Evolutionary conservation across 2,113 vertebrate genomes (phyloP).

Genomic region (Calypte anna): DNA sequence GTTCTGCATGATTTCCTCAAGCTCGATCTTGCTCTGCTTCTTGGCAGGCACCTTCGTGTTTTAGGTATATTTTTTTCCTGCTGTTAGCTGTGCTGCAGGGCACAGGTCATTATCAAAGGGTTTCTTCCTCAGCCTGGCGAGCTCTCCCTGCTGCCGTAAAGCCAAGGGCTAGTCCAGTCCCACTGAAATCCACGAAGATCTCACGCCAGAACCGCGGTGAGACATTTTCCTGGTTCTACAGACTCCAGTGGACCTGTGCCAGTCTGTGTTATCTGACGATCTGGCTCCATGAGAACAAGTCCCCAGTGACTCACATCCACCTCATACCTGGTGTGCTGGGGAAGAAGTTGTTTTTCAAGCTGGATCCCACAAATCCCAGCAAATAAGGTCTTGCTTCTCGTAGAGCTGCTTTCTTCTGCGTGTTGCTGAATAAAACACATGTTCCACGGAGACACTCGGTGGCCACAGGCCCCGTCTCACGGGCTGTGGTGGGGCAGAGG

Average conservation of each 20-base stretch:
- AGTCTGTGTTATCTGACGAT: background rate
- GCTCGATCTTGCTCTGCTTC: background rate
- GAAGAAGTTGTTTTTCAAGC: background rate
- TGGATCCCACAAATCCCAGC: background rate
- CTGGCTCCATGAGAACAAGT: background rate
- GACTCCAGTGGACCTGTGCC: background rate
- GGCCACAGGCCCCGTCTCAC: fast-evolving
- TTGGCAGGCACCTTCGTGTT: background rate
- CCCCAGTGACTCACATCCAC: background rate
- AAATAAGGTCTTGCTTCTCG: background rate
- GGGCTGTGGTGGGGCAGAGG: fast-evolving
- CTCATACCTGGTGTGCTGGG: background rate
- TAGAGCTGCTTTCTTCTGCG: background rate
- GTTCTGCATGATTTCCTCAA: background rate
- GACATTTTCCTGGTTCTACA: background rate
- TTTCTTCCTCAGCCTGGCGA: background rate
- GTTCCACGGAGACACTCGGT: fast-evolving
- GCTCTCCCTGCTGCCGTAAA: background rate
- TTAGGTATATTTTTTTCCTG: background rate
- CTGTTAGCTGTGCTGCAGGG: background rate
- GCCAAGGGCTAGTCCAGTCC: background rate
- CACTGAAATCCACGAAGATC: background rate
- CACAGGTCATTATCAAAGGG: background rate
- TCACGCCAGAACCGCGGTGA: background rate
- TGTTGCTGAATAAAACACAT: fast-evolving